These are phyloP conservation scores for Cacajao melanocephalus DNA, from an alignment of 2,797 vertebrate species.

Conservation along the genomic window DNA sequence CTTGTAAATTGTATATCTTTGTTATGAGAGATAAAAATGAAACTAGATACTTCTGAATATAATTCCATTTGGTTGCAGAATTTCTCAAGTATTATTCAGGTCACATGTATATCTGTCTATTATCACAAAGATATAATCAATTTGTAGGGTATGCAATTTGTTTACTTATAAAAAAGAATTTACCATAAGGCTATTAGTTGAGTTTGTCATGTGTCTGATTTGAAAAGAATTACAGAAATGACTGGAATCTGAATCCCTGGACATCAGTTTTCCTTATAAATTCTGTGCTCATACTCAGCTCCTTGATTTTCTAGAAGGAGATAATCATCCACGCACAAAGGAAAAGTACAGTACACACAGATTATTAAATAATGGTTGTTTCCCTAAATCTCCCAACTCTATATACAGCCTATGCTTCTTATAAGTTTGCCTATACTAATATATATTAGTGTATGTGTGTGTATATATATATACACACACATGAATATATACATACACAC, in stretches of 20 bases:
- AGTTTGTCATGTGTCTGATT: not conserved
- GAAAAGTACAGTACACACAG: not conserved
- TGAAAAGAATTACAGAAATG: not conserved
- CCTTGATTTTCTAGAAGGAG: not conserved
- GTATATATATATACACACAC: accelerated
- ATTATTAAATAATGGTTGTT: not conserved
- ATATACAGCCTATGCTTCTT: not conserved
- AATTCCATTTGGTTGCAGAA: not conserved
- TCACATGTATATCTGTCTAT: not conserved
- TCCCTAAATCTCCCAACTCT: not conserved
- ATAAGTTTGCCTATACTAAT: not conserved
- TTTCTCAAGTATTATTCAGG: not conserved
- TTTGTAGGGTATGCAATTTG: not conserved
- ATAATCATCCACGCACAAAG: not conserved
- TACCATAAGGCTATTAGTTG: not conserved
- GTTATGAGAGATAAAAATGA: not conserved
- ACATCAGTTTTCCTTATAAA: not conserved
- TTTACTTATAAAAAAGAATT: slow-evolving; percentile 28
- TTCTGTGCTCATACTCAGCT: not conserved
- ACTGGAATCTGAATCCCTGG: not conserved
- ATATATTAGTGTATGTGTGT: not conserved
- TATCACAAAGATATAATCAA: not conserved
- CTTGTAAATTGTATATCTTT: not conserved
- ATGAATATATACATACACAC: accelerated
- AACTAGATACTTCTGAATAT: not conserved